phyloP scores from a whole-genome alignment of 1,140 invertebrate genomes.

The Drosophila sechellia region DNA sequence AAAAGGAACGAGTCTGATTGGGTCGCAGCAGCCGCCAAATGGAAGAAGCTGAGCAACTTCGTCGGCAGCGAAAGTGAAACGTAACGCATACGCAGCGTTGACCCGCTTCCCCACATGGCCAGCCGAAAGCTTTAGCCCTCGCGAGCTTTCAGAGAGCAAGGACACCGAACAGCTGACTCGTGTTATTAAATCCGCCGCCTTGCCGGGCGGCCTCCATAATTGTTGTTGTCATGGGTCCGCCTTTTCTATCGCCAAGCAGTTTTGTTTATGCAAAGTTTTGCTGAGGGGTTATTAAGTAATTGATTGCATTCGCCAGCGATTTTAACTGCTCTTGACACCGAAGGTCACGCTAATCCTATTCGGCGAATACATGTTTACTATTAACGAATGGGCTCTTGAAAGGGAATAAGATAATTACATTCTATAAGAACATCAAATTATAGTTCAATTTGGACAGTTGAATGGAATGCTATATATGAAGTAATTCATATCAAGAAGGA shows the following conservation, averaged over 20 bases:
- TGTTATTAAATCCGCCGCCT: constrained; percentile 59
- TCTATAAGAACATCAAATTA: too few relatives aligned
- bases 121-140: constrained; percentile 38
- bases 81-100: constrained; percentile 79
- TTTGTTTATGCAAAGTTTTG: constrained; percentile 41
- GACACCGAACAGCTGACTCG: constrained; percentile 71
- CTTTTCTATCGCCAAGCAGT: constrained; percentile 6
- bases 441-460: too few relatives aligned
- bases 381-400: too few relatives aligned
- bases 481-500: too few relatives aligned
- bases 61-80: constrained; percentile 71
- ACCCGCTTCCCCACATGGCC: constrained; percentile 47
- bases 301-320: constrained; percentile 34
- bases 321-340: constrained; percentile 7
- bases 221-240: constrained; percentile 15
- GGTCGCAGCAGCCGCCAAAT: constrained; percentile 61
- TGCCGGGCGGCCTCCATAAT: constrained; percentile 51
- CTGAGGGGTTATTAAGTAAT: constrained; percentile 35
- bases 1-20: constrained; percentile 46
- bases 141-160: constrained; percentile 47
- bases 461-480: too few relatives aligned
- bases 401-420: too few relatives aligned
- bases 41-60: constrained; percentile 30
- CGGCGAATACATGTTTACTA: constrained; percentile 26
- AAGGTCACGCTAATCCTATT: constrained; percentile 8